These are phyloP conservation scores for Sesia apiformis DNA, from an alignment of 2,888 invertebrate genomes.

Conservation along the genomic window DNA sequence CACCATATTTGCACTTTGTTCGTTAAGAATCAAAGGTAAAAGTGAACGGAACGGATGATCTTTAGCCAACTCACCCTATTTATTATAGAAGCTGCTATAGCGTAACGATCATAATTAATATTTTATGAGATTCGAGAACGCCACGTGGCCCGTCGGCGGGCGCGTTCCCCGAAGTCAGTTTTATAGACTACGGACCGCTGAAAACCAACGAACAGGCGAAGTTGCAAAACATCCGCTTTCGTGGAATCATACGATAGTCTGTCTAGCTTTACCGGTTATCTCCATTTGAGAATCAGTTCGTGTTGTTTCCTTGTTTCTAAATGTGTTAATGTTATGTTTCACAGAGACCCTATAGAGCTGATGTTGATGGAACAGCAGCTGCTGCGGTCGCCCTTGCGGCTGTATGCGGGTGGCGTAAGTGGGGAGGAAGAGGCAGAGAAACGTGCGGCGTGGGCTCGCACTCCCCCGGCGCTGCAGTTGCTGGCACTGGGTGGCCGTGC, in stretches of 20 bases:
- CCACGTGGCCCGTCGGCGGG: conserved; percentile 48
- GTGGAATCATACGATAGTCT: not conserved
- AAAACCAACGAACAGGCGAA: conserved; percentile 53
- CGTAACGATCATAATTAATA: not conserved
- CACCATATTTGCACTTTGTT: too few relatives aligned
- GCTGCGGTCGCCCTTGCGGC: conserved; percentile 77
- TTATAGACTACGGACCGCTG: conserved; percentile 66
- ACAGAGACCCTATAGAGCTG: conserved; percentile 86
- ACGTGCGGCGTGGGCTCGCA: conserved; percentile 70
- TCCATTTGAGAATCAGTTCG: too few relatives aligned
- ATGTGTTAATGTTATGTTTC: conserved; percentile 20
- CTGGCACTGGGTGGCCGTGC: conserved; percentile 79
- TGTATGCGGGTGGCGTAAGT: conserved; percentile 78
- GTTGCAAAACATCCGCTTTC: conserved; percentile 30
- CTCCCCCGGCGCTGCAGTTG: conserved; percentile 59
- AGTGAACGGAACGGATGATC: too few relatives aligned
- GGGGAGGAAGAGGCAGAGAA: conserved; percentile 74
- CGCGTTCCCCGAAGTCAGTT: conserved; percentile 54
- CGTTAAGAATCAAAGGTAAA: too few relatives aligned
- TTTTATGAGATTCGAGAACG: conserved; percentile 44
- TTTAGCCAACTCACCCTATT: not conserved
- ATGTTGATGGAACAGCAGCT: conserved; percentile 86
- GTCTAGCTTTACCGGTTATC: too few relatives aligned
- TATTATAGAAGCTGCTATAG: not conserved
- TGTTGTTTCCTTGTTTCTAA: too few relatives aligned